These are phyloP conservation scores for Acanthurus tractus DNA, from an alignment of 2,797 vertebrate genomes.

Conservation along the genomic window DNA sequence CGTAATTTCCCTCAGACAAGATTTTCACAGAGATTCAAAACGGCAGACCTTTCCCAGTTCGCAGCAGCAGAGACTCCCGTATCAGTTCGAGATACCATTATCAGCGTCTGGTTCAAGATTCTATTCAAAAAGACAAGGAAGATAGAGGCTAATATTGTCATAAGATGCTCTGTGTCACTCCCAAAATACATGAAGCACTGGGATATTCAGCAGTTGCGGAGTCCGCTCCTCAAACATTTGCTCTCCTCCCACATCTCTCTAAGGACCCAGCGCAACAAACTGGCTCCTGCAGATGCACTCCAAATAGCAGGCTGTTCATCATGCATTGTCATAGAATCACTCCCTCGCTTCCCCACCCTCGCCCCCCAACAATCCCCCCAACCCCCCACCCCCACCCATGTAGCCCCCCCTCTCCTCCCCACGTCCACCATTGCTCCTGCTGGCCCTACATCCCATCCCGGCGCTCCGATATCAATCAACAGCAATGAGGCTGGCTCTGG, in stretches of 20 bases:
- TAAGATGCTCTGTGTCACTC: constrained; percentile 76
- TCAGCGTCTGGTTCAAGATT: constrained; percentile 73
- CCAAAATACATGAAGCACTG: constrained; percentile 67
- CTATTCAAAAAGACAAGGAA: constrained; percentile 69
- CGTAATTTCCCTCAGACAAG: constrained; percentile 72
- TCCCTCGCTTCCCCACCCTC: constrained; percentile 40
- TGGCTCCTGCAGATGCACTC: constrained; percentile 79
- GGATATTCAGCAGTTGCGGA: constrained; percentile 71
- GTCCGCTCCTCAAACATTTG: constrained; percentile 82
- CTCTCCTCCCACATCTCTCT: constrained; percentile 79
- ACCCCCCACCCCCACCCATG: constrained; percentile 28
- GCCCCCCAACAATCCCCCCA: constrained; percentile 21
- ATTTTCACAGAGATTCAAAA: constrained; percentile 74
- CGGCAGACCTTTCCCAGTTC: constrained; percentile 62
- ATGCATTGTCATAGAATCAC: constrained; percentile 79
- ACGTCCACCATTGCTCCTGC: constrained; percentile 64
- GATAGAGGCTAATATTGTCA: constrained; percentile 80
- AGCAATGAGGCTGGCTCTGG: constrained; percentile 80
- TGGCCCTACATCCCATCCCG: constrained; percentile 74
- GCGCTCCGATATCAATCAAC: constrained; percentile 83
- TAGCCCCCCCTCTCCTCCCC: constrained; percentile 18
- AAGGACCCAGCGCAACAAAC: constrained; percentile 73
- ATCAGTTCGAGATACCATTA: constrained; percentile 72
- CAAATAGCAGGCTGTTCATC: constrained; percentile 83
- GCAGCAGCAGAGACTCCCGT: constrained; percentile 65